phyloP scores from a whole-genome alignment of 1,140 invertebrate genomes.

The Metopolophium dirhodum region DNA sequence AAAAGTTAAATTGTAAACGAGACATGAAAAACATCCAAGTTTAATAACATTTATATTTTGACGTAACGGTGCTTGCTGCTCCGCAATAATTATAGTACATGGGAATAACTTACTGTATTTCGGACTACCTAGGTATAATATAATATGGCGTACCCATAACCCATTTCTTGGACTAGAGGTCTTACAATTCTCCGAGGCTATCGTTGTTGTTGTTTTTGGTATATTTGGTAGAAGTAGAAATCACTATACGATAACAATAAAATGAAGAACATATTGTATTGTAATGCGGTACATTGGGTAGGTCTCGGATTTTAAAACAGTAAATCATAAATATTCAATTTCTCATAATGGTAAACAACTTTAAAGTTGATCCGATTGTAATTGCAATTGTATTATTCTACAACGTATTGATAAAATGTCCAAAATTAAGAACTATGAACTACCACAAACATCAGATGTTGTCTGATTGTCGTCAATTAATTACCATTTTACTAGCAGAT shows the following conservation, averaged over 20 bases:
- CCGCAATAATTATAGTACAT: background rate
- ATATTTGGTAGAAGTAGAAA: background rate
- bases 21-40: background rate
- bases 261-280: too few species aligned
- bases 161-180: too few species aligned
- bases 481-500: background rate
- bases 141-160: too few species aligned
- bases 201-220: background rate
- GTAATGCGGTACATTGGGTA: background rate
- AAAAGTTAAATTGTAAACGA: background rate
- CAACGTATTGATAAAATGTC: background rate
- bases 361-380: background rate
- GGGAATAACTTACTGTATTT: background rate
- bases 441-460: background rate
- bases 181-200: background rate
- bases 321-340: too few species aligned
- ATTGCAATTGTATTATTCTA: background rate
- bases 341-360: background rate
- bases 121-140: too few species aligned
- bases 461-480: background rate
- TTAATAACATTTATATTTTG: background rate
- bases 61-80: background rate
- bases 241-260: background rate
- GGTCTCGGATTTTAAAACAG: background rate
- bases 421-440: background rate